phyloP scores from a whole-genome alignment of 1,140 invertebrate species.

The Orchestia grillus region DNA sequence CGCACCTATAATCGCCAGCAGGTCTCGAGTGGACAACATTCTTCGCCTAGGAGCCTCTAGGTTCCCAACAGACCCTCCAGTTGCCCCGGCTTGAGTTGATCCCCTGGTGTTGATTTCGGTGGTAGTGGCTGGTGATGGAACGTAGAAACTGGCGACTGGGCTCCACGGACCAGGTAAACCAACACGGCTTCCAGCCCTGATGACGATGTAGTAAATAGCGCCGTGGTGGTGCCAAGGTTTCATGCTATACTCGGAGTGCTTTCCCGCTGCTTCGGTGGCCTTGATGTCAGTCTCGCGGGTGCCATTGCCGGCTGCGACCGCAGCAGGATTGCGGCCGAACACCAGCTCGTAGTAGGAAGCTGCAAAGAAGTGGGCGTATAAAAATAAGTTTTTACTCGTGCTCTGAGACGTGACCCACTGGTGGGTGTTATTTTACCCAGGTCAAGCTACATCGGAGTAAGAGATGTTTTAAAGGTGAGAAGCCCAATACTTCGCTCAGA shows the following conservation, averaged over 20 bases:
- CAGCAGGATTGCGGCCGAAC: conserved; percentile 59
- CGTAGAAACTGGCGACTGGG: conserved; percentile 74
- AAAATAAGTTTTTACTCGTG: no score
- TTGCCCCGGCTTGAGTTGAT: conserved; percentile 63
- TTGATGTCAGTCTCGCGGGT: conserved; percentile 58
- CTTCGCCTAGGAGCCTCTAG: conserved; percentile 62
- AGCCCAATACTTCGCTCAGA: no score
- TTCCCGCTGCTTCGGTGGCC: conserved; percentile 13
- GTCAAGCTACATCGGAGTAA: no score
- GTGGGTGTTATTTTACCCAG: no score
- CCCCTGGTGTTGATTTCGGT: conserved; percentile 65
- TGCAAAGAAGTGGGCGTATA: conserved; percentile 12
- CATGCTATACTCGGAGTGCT: conserved; percentile 31
- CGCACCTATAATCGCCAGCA: conserved; percentile 66
- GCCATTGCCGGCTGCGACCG: conserved; percentile 58
- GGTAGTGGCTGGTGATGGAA: conserved; percentile 70
- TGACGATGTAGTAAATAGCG: conserved; percentile 72
- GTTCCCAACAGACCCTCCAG: conserved; percentile 61
- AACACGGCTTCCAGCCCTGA: conserved; percentile 73
- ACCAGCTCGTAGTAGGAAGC: conserved; percentile 64
- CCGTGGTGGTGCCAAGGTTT: conserved; percentile 64
- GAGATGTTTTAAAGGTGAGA: no score
- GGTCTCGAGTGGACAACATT: conserved; percentile 61
- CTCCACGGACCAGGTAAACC: conserved; percentile 73
- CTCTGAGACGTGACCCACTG: no score